Evolutionary conservation across 2,888 invertebrate genomes (phyloP), one percentile per base, ranked within the genome.

Genomic region (Campopleginae sp.): DNA sequence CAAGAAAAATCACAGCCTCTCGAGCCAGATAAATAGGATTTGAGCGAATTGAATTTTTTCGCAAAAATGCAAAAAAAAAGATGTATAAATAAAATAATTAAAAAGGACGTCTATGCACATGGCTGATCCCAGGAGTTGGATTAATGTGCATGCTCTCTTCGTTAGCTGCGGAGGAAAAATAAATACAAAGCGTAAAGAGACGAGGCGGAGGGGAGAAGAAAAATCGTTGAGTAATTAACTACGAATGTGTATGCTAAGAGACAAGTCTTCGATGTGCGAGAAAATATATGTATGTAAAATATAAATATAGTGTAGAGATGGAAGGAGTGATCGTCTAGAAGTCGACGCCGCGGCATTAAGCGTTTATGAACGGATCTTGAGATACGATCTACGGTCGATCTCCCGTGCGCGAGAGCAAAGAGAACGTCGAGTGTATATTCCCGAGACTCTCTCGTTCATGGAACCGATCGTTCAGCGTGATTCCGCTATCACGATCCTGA

Each of bases 321-420:
- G 79, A 79, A 74, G 38, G 76, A 80, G 65, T 27, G 71, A 77
- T 72, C 84, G 65, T 77, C 84, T 77, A 74, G 77, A 58, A 80
- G 76, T 84, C 84, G 68, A 75, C 83, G 79, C 61, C 42, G 80
- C 79, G 70, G 80, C 85, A 85, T 85, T 85, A 85, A 85, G 85
- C 85, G 85, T 85, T 85, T 81, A 81, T 81, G 85, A 81, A 85
- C 85, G 81, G 75, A 81, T 78, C 85, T 78, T 63, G 75, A 58
- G 81, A 85, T 85, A 81, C 63, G 78, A 85, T 85, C 85, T 74
- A 81, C 68, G 72, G 74, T 74, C 81, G 78, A 84, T 81, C 84
- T 77, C 42, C 68, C 80, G 68, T 71, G 79, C 75, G 77, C 38
- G 38, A 38, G 38, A 72, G 66, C 31, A 54, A 65, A 71, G 75